Base-by-base conservation (phyloP, 1,140 invertebrate species). In the Ladona fulva region DNA sequence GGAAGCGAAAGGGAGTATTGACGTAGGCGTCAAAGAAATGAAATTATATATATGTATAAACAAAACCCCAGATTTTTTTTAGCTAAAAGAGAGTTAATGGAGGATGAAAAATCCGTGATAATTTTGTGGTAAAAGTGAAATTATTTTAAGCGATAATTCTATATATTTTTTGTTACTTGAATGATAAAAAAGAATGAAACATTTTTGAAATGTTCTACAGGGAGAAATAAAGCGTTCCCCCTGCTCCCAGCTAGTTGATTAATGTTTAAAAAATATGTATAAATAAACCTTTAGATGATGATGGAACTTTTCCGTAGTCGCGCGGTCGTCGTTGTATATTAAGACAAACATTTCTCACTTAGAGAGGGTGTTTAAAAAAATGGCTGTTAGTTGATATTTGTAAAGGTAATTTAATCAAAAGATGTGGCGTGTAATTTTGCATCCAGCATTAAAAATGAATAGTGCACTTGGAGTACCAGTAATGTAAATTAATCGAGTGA, bases 121-220 rank as follows among this genome's bases (percentile, higher is more conserved):
- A 66, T 66, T 66, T 66, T 66, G 52, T 66, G 52, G 52, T 66
- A 66, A 66, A 66, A 66, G 52, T 66, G 52, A 66, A 66, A 66
- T 66, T 66, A 66, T 66, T 66, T 66, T 66, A 66, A 66, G n/a
- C 14, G 16, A 66, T 66, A 66, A 66, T 66, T 66, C 52, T 22
- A 66, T 66, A 66, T 66, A 66, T 66, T 66, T 66, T 66, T 66
- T 66, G 52, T 66, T 66, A 66, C 52, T 16, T 22, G 52, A 66
- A 66, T 66, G n/a, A 19, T 66, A 66, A 66, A 66, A 37, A 37
- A 37, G 29, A 66, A 66, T 6, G 52, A 22, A 66, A 66, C 52
- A 16, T 66, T 66, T 66, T 66, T 66, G 52, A 66, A 66, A 66
- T 66, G 52, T 22, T 16, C n/a, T 16, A 6, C 52, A 66, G 52